Evolutionary conservation across 2,888 invertebrate genomes (phyloP).

Genomic region (Drosophila recens): DNA sequence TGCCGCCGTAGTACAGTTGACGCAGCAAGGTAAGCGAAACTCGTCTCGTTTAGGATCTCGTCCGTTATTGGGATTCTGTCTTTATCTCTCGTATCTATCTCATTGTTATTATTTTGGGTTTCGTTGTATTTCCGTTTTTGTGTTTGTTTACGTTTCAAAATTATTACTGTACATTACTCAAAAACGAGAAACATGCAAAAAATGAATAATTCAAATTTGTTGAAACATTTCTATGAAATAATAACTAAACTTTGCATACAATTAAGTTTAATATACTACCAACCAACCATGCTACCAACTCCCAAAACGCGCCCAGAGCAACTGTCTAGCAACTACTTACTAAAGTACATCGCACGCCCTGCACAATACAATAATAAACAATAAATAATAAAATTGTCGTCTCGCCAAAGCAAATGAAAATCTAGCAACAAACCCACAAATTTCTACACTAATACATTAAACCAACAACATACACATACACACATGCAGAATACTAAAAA

Average conservation of each 20-base stretch:
- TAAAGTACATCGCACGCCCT: constrained; percentile 57
- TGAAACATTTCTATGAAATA: constrained; percentile 29
- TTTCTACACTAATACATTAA: constrained; percentile 45
- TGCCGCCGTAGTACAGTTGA: constrained; percentile 88
- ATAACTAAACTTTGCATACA: constrained; percentile 39
- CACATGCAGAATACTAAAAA: constrained; percentile 42
- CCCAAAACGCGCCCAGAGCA: constrained; percentile 46
- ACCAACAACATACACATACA: constrained; percentile 25
- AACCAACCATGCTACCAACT: constrained; percentile 40
- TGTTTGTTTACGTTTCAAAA: constrained; percentile 56
- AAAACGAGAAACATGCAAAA: constrained; percentile 37
- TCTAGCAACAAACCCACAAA: constrained; percentile 19
- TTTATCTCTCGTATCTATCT: constrained; percentile 38
- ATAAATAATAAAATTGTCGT: constrained; percentile 17
- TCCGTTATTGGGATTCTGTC: constrained; percentile 6
- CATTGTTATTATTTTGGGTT: constrained; percentile 58
- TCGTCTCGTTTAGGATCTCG: constrained; percentile 12
- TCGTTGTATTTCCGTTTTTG: constrained; percentile 57
- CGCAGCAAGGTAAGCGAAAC: constrained; percentile 86
- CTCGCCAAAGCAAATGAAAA: constrained; percentile 30
- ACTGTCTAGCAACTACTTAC: constrained; percentile 45
- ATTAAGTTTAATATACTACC: constrained; percentile 29
- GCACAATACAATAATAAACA: constrained; percentile 36
- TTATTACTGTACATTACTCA: constrained; percentile 48
- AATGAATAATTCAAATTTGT: constrained; percentile 34